phyloP scores from a whole-genome alignment of 1,140 invertebrate species.

The Gonatopus flavifemur region DNA sequence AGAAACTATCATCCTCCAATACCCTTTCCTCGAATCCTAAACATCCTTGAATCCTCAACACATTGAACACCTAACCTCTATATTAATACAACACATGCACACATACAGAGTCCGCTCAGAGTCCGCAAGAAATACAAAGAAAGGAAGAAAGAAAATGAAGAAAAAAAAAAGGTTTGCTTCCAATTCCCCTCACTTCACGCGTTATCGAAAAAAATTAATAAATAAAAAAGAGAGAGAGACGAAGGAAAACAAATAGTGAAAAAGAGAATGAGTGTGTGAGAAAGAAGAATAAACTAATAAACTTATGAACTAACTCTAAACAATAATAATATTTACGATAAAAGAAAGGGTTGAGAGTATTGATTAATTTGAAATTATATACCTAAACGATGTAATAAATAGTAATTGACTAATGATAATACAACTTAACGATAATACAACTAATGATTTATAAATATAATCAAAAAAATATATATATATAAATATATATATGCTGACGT shows the following conservation, averaged over 20 bases:
- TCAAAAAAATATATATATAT: no score
- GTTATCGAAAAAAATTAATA: no score
- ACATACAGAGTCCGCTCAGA: conserved; percentile 11
- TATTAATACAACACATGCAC: no score
- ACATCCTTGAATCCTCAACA: no score
- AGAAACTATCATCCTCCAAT: no score
- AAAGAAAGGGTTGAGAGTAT: conserved; percentile 52
- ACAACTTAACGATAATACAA: conserved; percentile 41
- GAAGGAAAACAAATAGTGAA: conserved; percentile 8
- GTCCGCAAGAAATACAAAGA: not conserved
- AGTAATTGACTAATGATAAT: conserved; percentile 41
- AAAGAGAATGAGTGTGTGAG: conserved; percentile 14
- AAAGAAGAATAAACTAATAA: conserved; percentile 37
- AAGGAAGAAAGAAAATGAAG: not conserved
- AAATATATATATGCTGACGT: no score
- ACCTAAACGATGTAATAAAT: conserved; percentile 44
- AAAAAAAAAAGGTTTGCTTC: not conserved
- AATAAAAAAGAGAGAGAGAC: not conserved
- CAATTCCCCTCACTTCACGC: no score
- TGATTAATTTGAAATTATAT: conserved; percentile 49
- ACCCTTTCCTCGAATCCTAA: no score
- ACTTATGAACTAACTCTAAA: conserved; percentile 57
- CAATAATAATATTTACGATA: conserved; percentile 51
- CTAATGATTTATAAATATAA: conserved; percentile 38
- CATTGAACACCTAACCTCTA: no score